Percentiles rank a stretch among this genome's conserved stretches.
Conservation (phyloP, 2,113 vertebrate genomes). For the Tonatia bakeri region DNA sequence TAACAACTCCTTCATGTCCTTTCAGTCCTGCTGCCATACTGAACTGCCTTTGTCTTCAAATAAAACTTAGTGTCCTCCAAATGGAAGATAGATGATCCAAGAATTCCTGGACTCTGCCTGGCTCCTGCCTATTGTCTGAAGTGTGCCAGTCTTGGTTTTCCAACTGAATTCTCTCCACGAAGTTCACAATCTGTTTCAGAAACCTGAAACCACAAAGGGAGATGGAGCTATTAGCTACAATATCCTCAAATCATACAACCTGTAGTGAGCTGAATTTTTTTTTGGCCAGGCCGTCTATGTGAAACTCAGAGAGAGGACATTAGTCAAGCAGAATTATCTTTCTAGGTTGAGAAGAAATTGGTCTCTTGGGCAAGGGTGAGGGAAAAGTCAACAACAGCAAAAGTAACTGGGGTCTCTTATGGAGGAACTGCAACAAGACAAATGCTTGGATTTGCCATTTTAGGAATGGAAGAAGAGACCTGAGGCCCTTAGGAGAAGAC, state of each 20-base stretch:
- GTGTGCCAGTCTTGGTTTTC: conserved; percentile 43
- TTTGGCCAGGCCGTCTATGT: not conserved
- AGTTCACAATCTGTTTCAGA: conserved; percentile 39
- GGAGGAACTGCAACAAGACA: not conserved
- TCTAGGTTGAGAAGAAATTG: conserved; percentile 31
- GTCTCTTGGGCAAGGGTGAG: not conserved
- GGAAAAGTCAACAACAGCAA: conserved; percentile 3
- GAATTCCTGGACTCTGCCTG: conserved; percentile 4
- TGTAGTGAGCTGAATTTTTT: not conserved
- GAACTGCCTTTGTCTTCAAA: conserved; percentile 43
- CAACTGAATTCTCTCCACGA: conserved; percentile 37
- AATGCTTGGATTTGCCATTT: not conserved
- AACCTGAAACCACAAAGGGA: conserved; percentile 70
- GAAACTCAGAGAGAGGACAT: not conserved
- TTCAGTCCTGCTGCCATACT: conserved; percentile 69
- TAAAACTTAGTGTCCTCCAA: conserved; percentile 55
- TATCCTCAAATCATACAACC: not conserved
- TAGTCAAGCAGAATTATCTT: not conserved
- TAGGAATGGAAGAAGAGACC: conserved; percentile 49
- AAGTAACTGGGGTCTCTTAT: not conserved
- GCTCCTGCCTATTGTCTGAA: conserved; percentile 48
- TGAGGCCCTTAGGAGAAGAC: not conserved
- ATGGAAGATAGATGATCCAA: conserved; percentile 26
- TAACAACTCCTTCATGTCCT: conserved; percentile 39
- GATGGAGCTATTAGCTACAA: not conserved